Percentiles rank a stretch among this genome's conserved stretches.
Evolutionary conservation across 2,888 invertebrate species (phyloP).

Genomic region (Anoncus sp.): DNA sequence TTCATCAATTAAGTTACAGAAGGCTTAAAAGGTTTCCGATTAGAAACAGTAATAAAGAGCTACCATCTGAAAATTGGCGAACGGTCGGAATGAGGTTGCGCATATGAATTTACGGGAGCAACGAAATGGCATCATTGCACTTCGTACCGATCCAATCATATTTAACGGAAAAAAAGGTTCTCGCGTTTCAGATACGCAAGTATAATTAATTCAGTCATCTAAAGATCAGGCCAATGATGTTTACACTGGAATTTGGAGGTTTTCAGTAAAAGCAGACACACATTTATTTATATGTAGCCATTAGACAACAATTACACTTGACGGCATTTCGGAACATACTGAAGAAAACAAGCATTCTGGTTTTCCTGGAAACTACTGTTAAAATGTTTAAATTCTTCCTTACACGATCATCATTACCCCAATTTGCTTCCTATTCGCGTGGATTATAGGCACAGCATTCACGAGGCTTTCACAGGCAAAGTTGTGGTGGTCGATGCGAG

Average conservation of each 20-base stretch:
- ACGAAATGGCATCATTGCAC: not conserved
- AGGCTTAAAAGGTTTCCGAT: not conserved
- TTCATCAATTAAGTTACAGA: not conserved
- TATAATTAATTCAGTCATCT: not conserved
- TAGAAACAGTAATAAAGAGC: not conserved
- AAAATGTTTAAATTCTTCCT: not conserved
- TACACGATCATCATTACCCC: not conserved
- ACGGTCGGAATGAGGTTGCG: not conserved
- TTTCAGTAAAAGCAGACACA: not conserved
- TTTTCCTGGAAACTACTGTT: not conserved
- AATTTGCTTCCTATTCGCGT: not conserved
- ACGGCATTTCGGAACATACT: not conserved
- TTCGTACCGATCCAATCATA: not conserved
- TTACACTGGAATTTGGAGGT: not conserved
- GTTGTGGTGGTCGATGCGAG: constrained; percentile 63
- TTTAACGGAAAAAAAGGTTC: not conserved
- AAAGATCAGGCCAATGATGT: not conserved
- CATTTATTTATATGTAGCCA: not conserved
- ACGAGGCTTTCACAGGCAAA: constrained; percentile 57
- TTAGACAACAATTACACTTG: not conserved
- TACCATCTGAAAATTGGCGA: not conserved
- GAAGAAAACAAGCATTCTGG: not conserved
- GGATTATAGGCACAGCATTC: constrained; percentile 22
- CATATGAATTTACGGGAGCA: not conserved
- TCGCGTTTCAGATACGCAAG: not conserved